Conservation (phyloP, 1,140 invertebrate species). For the Thaumatotibia leucotreta region DNA sequence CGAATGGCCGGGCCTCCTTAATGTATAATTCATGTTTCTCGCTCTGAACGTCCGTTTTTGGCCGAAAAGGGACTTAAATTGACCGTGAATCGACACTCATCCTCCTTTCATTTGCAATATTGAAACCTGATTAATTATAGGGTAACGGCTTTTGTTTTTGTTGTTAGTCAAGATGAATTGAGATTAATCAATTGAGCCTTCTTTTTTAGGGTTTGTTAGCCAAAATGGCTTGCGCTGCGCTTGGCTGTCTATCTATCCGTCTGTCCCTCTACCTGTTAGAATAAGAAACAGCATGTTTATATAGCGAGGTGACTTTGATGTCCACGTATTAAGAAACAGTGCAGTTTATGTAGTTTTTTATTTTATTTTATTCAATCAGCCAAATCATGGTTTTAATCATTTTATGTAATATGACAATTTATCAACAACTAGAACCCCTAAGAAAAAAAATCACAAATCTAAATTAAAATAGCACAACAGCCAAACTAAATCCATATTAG, state of each 20-base stretch:
- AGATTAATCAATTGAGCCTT: not conserved
- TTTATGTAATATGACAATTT: not conserved
- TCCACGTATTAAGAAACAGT: too few species aligned
- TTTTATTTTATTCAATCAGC: too few species aligned
- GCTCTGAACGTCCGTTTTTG: conserved; percentile 34
- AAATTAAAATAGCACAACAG: not conserved
- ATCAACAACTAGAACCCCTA: not conserved
- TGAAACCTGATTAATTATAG: conserved; percentile 33
- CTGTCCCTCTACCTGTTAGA: too few species aligned
- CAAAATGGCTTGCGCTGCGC: too few species aligned
- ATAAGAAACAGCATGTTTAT: too few species aligned
- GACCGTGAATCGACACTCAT: conserved; percentile 45
- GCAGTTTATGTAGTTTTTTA: too few species aligned
- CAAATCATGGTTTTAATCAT: too few species aligned
- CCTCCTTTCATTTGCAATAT: conserved; percentile 31
- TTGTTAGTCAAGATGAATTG: not conserved
- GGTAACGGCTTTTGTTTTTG: not conserved
- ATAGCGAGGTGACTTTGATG: too few species aligned
- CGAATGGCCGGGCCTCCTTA: conserved; percentile 37
- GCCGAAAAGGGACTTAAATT: conserved; percentile 45
- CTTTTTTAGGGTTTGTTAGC: too few species aligned
- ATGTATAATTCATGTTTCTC: conserved; percentile 63
- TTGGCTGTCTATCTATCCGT: too few species aligned
- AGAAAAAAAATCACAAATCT: too few species aligned
- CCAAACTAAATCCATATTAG: not conserved